Conservation (phyloP, 2,113 vertebrate species). For the Psammodynastes pulverulentus region DNA sequence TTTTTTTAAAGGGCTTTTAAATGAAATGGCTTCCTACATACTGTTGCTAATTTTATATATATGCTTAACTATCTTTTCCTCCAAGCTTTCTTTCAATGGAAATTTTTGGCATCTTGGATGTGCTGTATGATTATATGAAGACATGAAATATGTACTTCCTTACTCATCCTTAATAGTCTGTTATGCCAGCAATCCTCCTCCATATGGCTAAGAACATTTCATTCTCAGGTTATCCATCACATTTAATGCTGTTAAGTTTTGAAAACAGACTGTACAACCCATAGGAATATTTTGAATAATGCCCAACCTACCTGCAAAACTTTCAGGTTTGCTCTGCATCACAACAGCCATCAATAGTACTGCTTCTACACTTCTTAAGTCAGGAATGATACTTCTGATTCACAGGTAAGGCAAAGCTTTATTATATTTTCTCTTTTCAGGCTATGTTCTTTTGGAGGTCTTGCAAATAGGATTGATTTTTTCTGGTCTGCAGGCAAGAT, state of each 20-base stretch:
- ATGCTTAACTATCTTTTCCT: neutral
- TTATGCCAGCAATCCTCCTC: slow-evolving; percentile 48
- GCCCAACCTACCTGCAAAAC: slow-evolving; percentile 7
- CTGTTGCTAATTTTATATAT: neutral
- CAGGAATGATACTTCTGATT: slow-evolving; percentile 27
- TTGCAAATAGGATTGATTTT: slow-evolving; percentile 8
- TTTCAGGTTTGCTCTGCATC: slow-evolving; percentile 45
- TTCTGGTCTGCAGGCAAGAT: slow-evolving; percentile 19
- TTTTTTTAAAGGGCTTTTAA: neutral
- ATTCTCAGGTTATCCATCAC: slow-evolving; percentile 57
- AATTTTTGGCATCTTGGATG: neutral
- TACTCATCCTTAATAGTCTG: slow-evolving; percentile 7
- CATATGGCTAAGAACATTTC: slow-evolving; percentile 62
- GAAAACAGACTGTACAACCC: slow-evolving; percentile 42
- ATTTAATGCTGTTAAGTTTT: slow-evolving; percentile 63
- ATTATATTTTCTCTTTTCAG: slow-evolving; percentile 31
- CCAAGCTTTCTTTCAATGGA: neutral
- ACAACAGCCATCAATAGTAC: slow-evolving; percentile 36
- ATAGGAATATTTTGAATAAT: slow-evolving; percentile 17
- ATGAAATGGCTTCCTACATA: neutral
- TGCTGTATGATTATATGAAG: neutral
- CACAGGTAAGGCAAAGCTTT: slow-evolving; percentile 30
- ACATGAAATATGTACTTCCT: neutral
- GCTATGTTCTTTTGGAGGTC: slow-evolving; percentile 17
- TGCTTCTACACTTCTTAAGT: slow-evolving; percentile 39